phyloP scores from a whole-genome alignment of 2,113 vertebrate genomes.

The Trichomycterus rosablanca region DNA sequence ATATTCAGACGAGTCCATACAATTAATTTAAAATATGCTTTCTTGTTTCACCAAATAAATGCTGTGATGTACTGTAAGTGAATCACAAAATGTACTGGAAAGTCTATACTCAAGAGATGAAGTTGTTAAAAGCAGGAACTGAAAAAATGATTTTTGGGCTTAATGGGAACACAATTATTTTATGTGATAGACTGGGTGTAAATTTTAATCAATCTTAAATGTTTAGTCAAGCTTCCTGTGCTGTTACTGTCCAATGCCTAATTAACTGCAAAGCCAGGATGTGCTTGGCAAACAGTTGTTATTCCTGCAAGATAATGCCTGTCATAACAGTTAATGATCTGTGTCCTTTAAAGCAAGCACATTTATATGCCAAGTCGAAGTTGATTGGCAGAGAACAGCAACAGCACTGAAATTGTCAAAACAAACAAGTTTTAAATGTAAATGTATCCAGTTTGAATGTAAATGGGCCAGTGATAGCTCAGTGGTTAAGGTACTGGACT shows the following conservation, averaged over 20 bases:
- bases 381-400: constrained; percentile 59
- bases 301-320: constrained; percentile 50
- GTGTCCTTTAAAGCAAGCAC: constrained; percentile 54
- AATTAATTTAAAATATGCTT: too few species aligned
- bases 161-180: too few species aligned
- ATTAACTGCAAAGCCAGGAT: constrained; percentile 56
- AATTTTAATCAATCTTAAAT: constrained; percentile 57
- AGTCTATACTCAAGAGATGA: too few species aligned
- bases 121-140: too few species aligned
- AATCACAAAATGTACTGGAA: too few species aligned
- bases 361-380: constrained; percentile 59
- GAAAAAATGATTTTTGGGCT: too few species aligned
- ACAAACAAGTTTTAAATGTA: too few species aligned
- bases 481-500: too few species aligned
- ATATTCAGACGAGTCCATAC: too few species aligned
- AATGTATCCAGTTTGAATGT: too few species aligned
- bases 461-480: not conserved
- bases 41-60: too few species aligned
- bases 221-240: constrained; percentile 58
- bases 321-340: constrained; percentile 58
- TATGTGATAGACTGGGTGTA: constrained; percentile 49
- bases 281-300: constrained; percentile 38
- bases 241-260: constrained; percentile 63
- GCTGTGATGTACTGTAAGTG: too few species aligned
- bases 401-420: constrained; percentile 33